Evolutionary conservation across 2,113 vertebrate species (phyloP), one percentile per base, ranked within the genome.

Genomic region (Mohoua ochrocephala): DNA sequence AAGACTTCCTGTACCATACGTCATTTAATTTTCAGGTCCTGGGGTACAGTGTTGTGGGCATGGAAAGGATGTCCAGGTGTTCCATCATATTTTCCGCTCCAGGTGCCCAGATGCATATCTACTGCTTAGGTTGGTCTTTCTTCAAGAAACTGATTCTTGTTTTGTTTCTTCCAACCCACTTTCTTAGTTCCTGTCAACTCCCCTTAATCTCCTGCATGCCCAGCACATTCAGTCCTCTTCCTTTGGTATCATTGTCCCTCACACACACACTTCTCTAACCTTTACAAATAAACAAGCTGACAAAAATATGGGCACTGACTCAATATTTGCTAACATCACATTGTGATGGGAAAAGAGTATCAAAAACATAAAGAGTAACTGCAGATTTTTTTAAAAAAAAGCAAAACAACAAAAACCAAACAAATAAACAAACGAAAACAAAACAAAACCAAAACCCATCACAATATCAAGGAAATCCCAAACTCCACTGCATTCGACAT

Each of bases 341-440:
- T 28, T 49, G 22, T 63, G 70, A 61, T 54, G 22, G 35, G 12
- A 28, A 84, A 61, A 53, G 5, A 13, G 7, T 41, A 53, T 47
- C 28, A 82, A 26, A 69, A 47, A 4, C 16, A 28, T 8, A 17
- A 56, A 69, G 7, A 19, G 3, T 53, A 37, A 79, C 22, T 47
- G 61, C 26, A 56, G 35, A 64, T 54, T 37, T 7, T 6, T 6
- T 12, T 6, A 54, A 10, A 9, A 53, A 18, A 53, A 39, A 35
- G 16, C 3, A 45, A 27, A 76, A 11, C 9, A 23, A 50, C 11
- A 30, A 33, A 31, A 82, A 52, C 12, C 11, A 42, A 13, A 2
- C 8, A 49, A 15, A 1, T 2, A 35, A 42, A 3, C 1, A 37
- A 37, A 2, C 10, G 9, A 37, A 50, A 60, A 1, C 4, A 31